These are phyloP conservation scores for Monochamus alternatus DNA, from an alignment of 2,888 invertebrate species.

Conservation along the genomic window DNA sequence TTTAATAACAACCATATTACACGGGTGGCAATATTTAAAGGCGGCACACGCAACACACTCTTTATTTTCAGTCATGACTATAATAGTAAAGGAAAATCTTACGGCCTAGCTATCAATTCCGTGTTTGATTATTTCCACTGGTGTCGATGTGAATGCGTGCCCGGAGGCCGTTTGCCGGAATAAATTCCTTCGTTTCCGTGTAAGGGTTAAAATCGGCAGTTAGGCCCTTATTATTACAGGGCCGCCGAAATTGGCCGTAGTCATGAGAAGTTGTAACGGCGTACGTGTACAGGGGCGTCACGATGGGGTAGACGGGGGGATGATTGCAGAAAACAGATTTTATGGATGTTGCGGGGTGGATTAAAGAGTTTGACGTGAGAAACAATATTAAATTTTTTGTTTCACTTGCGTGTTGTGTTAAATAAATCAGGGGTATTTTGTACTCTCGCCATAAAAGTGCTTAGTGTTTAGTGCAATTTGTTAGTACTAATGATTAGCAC, in stretches of 20 bases:
- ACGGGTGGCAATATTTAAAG: too few species aligned
- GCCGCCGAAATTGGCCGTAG: conserved; percentile 20
- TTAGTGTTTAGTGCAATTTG: too few species aligned
- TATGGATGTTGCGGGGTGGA: too few species aligned
- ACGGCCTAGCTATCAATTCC: conserved; percentile 4
- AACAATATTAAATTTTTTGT: too few species aligned
- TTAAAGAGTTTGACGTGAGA: too few species aligned
- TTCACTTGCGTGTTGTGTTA: too few species aligned
- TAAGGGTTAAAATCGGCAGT: conserved; percentile 29
- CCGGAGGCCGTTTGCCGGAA: conserved; percentile 22
- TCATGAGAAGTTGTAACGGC: conserved; percentile 17
- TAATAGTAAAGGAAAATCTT: neutral
- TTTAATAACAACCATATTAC: too few species aligned
- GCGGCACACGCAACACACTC: too few species aligned
- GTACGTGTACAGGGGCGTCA: neutral
- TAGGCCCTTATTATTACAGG: conserved; percentile 30
- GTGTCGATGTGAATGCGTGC: conserved; percentile 22
- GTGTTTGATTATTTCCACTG: neutral
- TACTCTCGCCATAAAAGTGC: too few species aligned
- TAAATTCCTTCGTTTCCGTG: conserved; percentile 24
- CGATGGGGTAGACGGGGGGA: neutral
- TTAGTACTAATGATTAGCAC: too few species aligned
- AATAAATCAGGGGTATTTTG: too few species aligned
- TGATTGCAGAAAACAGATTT: too few species aligned
- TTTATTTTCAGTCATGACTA: neutral